Base-by-base conservation (phyloP, 1,140 invertebrate species). In the Neomicropteryx cornuta region DNA sequence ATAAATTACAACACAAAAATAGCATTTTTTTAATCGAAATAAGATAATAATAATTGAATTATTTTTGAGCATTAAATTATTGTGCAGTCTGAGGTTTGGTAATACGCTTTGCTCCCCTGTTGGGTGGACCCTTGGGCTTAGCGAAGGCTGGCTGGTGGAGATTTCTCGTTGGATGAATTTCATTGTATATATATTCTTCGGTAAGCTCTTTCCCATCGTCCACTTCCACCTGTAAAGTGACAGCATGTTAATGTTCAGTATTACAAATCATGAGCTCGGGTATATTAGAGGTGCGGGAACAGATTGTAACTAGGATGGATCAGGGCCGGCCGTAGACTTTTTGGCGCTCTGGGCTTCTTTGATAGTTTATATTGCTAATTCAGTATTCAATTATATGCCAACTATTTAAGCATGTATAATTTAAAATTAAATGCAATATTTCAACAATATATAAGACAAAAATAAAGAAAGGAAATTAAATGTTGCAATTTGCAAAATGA, bases 51-150 rank as follows among this genome's bases (percentile, higher is more conserved):
- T 10, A 23, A 18, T 24, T 19, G 21, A 36, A 8, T 8, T 13
- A 36, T 29, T 28, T 32, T 14, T 21, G 30, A 27, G 27, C 13
- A 18, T 27, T 35, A 35, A 13, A n/a, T 38, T 38, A 48, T 42
- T 51, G 44, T 41, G 53, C 46, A 35, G 53, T 33, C 45, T 77
- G 75, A 18, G 77, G 55, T 66, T 84, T 89, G 35, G 87, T 93
- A 42, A 95, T 73, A 42, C 91, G 72, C 63, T 89, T 90, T 5
- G 89, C 88, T 30, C 92, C 93, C 52, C 92, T 71, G 50, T 85
- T 84, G 3, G 87, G 85, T 44, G 92, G 93, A 23, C 90, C 91
- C 68, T 93, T 94, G 8, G 93, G 93, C 66, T 94, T 95, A 18
- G 86, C 86, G 72, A 97, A 97, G 48, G 91, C 88, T 20, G 85